A percentile compares a stretch with the other conserved stretches of the same genome.
Evolutionary conservation across 2,888 invertebrate species (phyloP).

Genomic region (Meta bourneti): DNA sequence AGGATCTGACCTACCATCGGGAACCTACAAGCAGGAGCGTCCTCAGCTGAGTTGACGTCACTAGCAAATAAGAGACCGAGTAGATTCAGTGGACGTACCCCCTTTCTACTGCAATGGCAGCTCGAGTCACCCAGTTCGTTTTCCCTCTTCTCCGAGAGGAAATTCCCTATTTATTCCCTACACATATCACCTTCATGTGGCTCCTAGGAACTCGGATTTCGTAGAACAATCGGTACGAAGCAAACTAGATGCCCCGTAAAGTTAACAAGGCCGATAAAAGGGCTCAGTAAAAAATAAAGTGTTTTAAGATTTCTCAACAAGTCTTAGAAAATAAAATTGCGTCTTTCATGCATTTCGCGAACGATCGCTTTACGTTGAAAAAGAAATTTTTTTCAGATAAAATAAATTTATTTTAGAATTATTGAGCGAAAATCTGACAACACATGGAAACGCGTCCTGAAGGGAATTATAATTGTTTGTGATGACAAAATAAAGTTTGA

Average conservation of each 20-base stretch:
- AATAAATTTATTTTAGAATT: too few species aligned
- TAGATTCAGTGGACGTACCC: slow-evolving; percentile 57
- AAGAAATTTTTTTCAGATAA: too few species aligned
- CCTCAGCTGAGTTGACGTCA: slow-evolving; percentile 76
- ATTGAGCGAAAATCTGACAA: too few species aligned
- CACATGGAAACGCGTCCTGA: too few species aligned
- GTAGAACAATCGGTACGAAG: background rate
- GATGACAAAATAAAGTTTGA: too few species aligned
- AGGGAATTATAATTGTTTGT: too few species aligned
- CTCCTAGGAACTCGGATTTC: background rate
- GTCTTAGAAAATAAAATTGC: too few species aligned
- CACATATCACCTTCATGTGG: background rate
- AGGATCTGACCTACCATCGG: slow-evolving; percentile 69
- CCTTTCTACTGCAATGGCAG: slow-evolving; percentile 34
- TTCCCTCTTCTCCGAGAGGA: slow-evolving; percentile 23
- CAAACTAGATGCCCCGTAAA: background rate
- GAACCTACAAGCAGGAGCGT: slow-evolving; percentile 67
- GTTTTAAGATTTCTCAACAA: too few species aligned
- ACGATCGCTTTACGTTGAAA: too few species aligned
- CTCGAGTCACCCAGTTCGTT: slow-evolving; percentile 4
- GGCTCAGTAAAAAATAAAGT: too few species aligned
- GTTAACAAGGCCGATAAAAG: too few species aligned
- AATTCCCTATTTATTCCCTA: slow-evolving; percentile 49
- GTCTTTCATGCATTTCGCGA: too few species aligned
- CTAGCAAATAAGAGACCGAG: slow-evolving; percentile 47